Evolutionary conservation across 2,888 invertebrate species (phyloP).

Genomic region (Oscheius onirici): DNA sequence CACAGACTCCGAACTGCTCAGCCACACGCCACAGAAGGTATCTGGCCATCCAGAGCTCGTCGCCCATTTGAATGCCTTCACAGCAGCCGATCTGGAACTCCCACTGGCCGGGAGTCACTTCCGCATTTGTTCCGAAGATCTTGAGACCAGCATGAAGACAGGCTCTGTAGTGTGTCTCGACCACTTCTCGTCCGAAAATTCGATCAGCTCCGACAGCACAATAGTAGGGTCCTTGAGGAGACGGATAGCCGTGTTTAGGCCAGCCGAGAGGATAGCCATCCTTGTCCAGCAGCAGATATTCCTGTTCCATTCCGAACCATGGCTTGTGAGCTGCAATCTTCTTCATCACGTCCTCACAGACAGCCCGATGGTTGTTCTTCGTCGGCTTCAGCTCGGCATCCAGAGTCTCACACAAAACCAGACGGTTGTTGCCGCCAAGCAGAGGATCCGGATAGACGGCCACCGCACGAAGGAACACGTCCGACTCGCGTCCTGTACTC

Average conservation of each 20-base stretch:
- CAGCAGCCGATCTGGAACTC: conserved; percentile 74
- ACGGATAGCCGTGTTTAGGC: conserved; percentile 70
- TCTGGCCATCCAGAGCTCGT: conserved; percentile 74
- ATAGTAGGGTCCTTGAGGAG: conserved; percentile 79
- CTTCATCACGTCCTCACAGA: conserved; percentile 73
- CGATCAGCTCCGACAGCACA: conserved; percentile 95
- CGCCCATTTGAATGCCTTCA: conserved; percentile 74
- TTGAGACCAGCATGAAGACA: conserved; percentile 92
- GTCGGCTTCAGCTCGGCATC: conserved; percentile 86
- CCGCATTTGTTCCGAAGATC: conserved; percentile 89
- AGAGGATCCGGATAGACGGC: conserved; percentile 66
- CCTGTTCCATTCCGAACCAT: conserved; percentile 76
- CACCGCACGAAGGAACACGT: conserved; percentile 59
- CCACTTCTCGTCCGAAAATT: conserved; percentile 92
- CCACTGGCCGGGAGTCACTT: conserved; percentile 64
- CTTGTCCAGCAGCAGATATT: conserved; percentile 74
- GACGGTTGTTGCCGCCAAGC: conserved; percentile 55
- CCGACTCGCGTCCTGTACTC: conserved; percentile 71
- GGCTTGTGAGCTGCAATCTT: conserved; percentile 71
- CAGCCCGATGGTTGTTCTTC: conserved; percentile 74
- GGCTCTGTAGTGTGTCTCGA: conserved; percentile 94
- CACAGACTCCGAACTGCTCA: conserved; percentile 74
- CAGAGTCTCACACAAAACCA: conserved; percentile 77
- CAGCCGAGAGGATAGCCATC: conserved; percentile 70
- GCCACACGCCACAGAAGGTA: conserved; percentile 73